These are phyloP conservation scores for Lithophane leautieri DNA, from an alignment of 2,888 invertebrate species.

Conservation along the genomic window DNA sequence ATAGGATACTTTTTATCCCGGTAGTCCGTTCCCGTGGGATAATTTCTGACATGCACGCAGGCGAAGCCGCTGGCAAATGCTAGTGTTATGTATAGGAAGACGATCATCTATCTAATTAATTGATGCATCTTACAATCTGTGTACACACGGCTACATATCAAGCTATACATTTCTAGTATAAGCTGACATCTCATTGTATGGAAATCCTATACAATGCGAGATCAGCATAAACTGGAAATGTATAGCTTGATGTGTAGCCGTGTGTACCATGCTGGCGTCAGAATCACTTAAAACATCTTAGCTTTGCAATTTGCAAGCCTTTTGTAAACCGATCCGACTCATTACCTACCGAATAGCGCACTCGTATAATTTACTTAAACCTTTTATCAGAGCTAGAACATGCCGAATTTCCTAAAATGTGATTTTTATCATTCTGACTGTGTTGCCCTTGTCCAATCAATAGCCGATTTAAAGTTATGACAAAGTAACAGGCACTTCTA, in stretches of 20 bases:
- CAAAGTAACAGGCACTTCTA: constrained; percentile 17
- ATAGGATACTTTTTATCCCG: too few relatives aligned
- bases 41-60: too few relatives aligned
- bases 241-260: too few relatives aligned
- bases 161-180: too few relatives aligned
- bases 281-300: constrained; percentile 25
- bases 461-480: constrained; percentile 23
- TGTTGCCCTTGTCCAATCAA: constrained; percentile 29
- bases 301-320: constrained; percentile 28
- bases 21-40: too few relatives aligned
- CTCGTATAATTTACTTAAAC: constrained; percentile 14
- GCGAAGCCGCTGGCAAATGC: too few relatives aligned
- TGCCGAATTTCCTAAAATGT: constrained; percentile 9
- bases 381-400: constrained; percentile 21
- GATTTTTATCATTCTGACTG: constrained; percentile 13
- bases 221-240: too few relatives aligned
- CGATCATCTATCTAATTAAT: constrained; percentile 39
- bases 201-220: too few relatives aligned
- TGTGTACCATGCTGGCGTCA: constrained; percentile 1
- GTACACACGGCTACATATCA: constrained; percentile 14
- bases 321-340: constrained; percentile 28
- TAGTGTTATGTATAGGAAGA: neutral
- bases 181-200: too few relatives aligned
- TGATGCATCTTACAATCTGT: constrained; percentile 22
- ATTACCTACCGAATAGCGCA: constrained; percentile 17